These are phyloP conservation scores for Eulemur coronatus DNA, from an alignment of 2,797 vertebrate species.

Conservation along the genomic window DNA sequence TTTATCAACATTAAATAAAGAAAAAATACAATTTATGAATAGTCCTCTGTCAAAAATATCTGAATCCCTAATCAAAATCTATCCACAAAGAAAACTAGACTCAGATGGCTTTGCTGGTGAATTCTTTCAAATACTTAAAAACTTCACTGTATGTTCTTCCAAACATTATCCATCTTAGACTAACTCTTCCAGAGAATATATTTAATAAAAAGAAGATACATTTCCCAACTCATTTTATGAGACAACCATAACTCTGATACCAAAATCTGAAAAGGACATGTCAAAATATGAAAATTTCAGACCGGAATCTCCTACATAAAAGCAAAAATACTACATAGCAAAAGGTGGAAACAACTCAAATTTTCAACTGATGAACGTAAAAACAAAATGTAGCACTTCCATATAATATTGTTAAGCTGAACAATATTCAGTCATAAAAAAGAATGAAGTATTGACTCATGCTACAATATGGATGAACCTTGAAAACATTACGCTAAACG, in stretches of 20 bases:
- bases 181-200: background rate
- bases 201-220: background rate
- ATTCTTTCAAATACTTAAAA: background rate
- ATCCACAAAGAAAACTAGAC: background rate
- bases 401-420: background rate
- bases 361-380: background rate
- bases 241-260: background rate
- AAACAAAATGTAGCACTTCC: background rate
- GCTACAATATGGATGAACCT: background rate
- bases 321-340: background rate
- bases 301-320: background rate
- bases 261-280: conserved; percentile 5
- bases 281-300: conserved; percentile 24
- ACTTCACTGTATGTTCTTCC: background rate
- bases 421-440: background rate
- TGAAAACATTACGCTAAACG: background rate
- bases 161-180: conserved; percentile 8
- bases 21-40: background rate
- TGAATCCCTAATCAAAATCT: background rate
- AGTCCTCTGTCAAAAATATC: background rate
- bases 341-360: background rate
- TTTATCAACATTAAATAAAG: background rate
- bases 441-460: background rate
- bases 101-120: background rate
- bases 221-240: background rate